Base-by-base conservation (phyloP, 2,113 vertebrate genomes). In the Manacus vitellinus region DNA sequence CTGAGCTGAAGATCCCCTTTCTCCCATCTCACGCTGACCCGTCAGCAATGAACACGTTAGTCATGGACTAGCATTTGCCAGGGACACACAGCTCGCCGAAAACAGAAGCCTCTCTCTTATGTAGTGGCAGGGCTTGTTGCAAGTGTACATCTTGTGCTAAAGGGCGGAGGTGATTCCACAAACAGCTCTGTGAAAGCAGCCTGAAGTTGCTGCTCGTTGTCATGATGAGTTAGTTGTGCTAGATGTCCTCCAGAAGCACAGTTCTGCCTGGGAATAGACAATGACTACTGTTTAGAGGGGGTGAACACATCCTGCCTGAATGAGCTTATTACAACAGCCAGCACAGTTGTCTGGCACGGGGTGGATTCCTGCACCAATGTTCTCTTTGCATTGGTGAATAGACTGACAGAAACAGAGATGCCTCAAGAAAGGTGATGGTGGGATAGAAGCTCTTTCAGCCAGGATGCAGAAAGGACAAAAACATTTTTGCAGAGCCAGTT, bases 181-280 rank as follows among this genome's bases (percentile, higher is more conserved):
- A 96, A 87, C 94, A 91, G 91, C 93, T 78, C 89, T 49, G 35
- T 85, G 89, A 85, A 94, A 94, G 93, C 91, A 94, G 91, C 77
- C 93, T 91, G 65, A 92, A 96, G 91, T 96, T 97, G 91, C 89
- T 95, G 91, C 84, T 95, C 80, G 93, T 94, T 96, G 96, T 94
- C 96, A 95, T 1, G 91, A 94, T 61, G 89, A 81, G 91, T 95
- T 97, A 97, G 91, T 63, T 95, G 96, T 94, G 91, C 91, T 92
- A 95, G 83, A 80, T 78, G 94, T 95, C 86, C 92, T 84, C 88
- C 94, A 94, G 83, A 94, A 96, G 89, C 68, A 68, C 3, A 0
- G 3, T 44, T 91, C 72, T 95, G 80, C 94, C 76, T 65, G 80
- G 80, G 68, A 95, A 65, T 59, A 95, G 86, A 78, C 89, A 84